Percentiles rank a stretch among this genome's conserved stretches.
Conservation (phyloP, 2,113 vertebrate species). For the Labeo catla region DNA sequence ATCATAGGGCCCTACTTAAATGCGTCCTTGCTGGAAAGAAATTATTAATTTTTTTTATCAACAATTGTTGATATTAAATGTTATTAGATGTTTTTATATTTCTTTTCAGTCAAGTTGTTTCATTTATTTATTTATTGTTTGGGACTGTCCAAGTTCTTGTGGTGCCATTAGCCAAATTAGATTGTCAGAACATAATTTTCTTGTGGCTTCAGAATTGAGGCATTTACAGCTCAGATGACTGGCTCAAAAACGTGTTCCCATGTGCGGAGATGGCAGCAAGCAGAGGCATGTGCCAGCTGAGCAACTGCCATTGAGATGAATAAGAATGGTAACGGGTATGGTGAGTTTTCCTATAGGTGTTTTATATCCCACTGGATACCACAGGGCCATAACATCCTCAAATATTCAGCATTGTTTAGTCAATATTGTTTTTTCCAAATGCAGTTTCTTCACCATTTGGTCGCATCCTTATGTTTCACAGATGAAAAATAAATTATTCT, state of each 20-base stretch:
- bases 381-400: not conserved
- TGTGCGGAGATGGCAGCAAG: no score
- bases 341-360: not conserved
- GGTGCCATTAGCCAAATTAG: not conserved
- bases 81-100: not conserved
- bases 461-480: not conserved
- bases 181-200: not conserved
- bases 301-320: not conserved
- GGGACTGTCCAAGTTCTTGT: not conserved
- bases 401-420: not conserved
- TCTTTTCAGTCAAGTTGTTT: not conserved
- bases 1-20: no score
- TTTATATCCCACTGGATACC: not conserved
- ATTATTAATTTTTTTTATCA: not conserved
- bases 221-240: no score
- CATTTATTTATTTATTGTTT: not conserved
- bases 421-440: not conserved
- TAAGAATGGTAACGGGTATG: not conserved
- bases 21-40: no score
- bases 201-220: not conserved
- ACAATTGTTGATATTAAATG: not conserved
- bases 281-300: not conserved
- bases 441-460: not conserved
- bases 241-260: no score
- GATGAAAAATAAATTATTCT: slow-evolving; percentile 34